Conservation (phyloP, 2,888 invertebrate species). For the Thalpophila matura region DNA sequence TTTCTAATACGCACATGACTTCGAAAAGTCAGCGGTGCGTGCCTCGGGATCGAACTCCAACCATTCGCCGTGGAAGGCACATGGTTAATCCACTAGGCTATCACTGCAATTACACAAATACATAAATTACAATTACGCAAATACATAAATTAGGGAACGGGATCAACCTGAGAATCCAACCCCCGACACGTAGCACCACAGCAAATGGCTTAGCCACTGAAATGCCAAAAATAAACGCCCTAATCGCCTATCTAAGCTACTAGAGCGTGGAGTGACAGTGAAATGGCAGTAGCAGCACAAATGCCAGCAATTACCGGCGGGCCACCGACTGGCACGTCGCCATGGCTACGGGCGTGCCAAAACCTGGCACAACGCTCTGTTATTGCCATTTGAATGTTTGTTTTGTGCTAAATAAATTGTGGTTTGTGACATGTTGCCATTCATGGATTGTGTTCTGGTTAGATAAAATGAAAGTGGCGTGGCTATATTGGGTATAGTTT, state of each 20-base stretch:
- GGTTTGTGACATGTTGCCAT: constrained; percentile 8
- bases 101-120: too few species aligned
- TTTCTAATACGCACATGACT: too few species aligned
- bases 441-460: neutral
- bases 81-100: too few species aligned
- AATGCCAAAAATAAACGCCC: constrained; percentile 14
- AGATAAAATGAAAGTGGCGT: constrained; percentile 1
- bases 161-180: too few species aligned
- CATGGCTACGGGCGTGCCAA: constrained; percentile 51
- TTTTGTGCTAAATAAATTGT: constrained; percentile 35
- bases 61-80: too few species aligned
- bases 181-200: too few species aligned
- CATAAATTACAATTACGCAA: too few species aligned
- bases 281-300: constrained; percentile 58
- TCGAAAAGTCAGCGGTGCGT: too few species aligned
- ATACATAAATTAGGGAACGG: too few species aligned
- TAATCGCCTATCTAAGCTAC: constrained; percentile 21
- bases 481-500: too few species aligned
- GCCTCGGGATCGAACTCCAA: too few species aligned
- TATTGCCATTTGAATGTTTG: constrained; percentile 41
- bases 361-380: constrained; percentile 41
- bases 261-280: constrained; percentile 49
- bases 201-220: too few species aligned
- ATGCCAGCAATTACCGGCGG: constrained; percentile 57
- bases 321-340: constrained; percentile 51